Conservation (phyloP, 2,113 vertebrate species). For the Hepsetus odoe region DNA sequence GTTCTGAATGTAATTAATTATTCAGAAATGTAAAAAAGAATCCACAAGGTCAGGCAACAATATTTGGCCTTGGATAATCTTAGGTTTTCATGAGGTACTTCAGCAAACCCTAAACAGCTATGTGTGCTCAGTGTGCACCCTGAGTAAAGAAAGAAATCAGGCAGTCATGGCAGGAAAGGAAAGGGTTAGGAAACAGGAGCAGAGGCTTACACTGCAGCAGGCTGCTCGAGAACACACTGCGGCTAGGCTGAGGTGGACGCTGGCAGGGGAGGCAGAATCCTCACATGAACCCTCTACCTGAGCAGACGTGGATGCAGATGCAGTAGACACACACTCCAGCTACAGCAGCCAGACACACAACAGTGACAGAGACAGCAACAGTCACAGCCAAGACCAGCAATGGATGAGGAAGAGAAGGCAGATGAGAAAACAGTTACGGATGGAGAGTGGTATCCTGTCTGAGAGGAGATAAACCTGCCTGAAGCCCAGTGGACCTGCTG, state of each 20-base stretch:
- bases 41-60: too few relatives aligned
- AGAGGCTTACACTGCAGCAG: constrained; percentile 86
- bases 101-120: too few relatives aligned
- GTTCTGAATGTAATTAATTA: too few relatives aligned
- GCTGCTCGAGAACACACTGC: constrained; percentile 82
- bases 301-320: constrained; percentile 72
- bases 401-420: constrained; percentile 47
- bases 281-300: constrained; percentile 82
- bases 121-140: background rate
- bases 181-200: constrained; percentile 48
- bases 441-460: constrained; percentile 11
- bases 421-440: constrained; percentile 46
- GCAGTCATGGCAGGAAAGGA: constrained; percentile 17
- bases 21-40: too few relatives aligned
- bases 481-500: background rate
- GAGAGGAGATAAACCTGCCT: constrained; percentile 15
- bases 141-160: background rate
- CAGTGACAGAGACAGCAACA: constrained; percentile 53
- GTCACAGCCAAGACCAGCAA: constrained; percentile 71
- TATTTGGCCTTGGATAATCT: too few relatives aligned
- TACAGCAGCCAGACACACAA: constrained; percentile 64
- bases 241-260: constrained; percentile 75
- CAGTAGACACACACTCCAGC: constrained; percentile 80
- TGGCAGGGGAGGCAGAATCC: constrained; percentile 66
- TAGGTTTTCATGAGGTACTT: too few relatives aligned